Base-by-base conservation (phyloP, 2,797 vertebrate genomes). In the Dendrocincla tyrannina region DNA sequence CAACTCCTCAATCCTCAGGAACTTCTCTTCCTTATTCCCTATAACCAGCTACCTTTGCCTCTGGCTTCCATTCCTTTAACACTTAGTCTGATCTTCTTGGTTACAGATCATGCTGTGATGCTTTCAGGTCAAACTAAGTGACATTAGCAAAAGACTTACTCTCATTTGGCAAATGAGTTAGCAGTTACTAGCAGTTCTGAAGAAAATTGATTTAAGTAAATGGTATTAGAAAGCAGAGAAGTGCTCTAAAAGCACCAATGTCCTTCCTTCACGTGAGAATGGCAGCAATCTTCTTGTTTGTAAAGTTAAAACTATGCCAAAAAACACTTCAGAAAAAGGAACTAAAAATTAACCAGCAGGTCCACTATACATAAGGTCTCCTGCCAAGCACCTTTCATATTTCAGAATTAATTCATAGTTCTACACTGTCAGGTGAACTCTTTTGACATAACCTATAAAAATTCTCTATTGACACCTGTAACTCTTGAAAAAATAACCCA, bases 231-330 rank as follows among this genome's bases (percentile, higher is more conserved):
- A 70, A 84, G 37, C 46, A 80, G n/a, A 41, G 72, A 90, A 85
- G 59, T 42, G 35, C 25, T 72, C 52, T 27, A 17, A 33, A 0
- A 0, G 60, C 0, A 0, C 0, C 22, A 5, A 70, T 17, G 20
- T 14, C 78, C 52, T 60, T 70, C 60, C 41, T 64, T 56, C 79
- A 35, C 12, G 19, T 10, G 30, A 91, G 46, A 86, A 89, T 6
- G 35, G 53, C 46, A 88, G 37, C 64, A 67, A 27, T 60, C 37
- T 4, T 47, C 46, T 53, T 46, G 18, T 44, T 83, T 49, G 1
- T 42, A 28, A 56, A n/a, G 23, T 44, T 27, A 67, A 70, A 89
- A 60, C 41, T 39, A 58, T 7, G 27, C 6, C 60, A 68, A 17
- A 88, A 46, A 89, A 19, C 7, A 60, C 37, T 63, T 59, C 20